Evolutionary conservation across 2,113 vertebrate genomes (phyloP), one percentile per base, ranked within the genome.

Genomic region (Oreochromis aureus): DNA sequence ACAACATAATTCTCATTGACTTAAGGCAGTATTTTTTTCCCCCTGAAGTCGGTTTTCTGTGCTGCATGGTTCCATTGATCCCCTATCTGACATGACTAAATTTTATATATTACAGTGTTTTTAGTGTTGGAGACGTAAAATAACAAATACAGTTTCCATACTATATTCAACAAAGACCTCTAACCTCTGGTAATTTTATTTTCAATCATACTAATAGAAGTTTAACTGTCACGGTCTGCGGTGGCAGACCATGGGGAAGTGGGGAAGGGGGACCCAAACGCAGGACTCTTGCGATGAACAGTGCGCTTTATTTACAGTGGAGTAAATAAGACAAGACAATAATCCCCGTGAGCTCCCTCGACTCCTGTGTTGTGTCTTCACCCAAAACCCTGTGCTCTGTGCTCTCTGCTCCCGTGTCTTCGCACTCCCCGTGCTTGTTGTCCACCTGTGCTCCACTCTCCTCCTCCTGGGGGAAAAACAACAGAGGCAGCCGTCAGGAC

Each of bases 401-500:
- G 55, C 24, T 58, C 55, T 58, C 24, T 27, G 55, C 55, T 58
- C 55, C 24, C 0, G 3, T 56, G 22, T 24, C 54, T 24, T 32
- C 58, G 32, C 0, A 61, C 15, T 61, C 8, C 5, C 58, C 5
- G 0, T 63, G 32, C 59, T 63, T 63, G 32, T 36, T 63, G 59
- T 36, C 10, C 59, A 36, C 59, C 59, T 63, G 32, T 63, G 59
- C 32, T 11, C 9, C 30, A 61, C 58, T 61, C 58, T 61, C 32
- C 3, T 36, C 59, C 59, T 63, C 59, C 59, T 36, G 59, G 3
- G 32, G 6, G 32, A 19, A 63, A 63, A 63, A 63, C 59, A 63
- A 19, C 32, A 63, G 1, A 36, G 0, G 59, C 0, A 63, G 30
- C 59, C 16, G 0, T 63, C 59, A 0, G 16, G 59, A 63, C 59